Evolutionary conservation across 1,140 invertebrate species (phyloP).

Genomic region (Cydia splendana): DNA sequence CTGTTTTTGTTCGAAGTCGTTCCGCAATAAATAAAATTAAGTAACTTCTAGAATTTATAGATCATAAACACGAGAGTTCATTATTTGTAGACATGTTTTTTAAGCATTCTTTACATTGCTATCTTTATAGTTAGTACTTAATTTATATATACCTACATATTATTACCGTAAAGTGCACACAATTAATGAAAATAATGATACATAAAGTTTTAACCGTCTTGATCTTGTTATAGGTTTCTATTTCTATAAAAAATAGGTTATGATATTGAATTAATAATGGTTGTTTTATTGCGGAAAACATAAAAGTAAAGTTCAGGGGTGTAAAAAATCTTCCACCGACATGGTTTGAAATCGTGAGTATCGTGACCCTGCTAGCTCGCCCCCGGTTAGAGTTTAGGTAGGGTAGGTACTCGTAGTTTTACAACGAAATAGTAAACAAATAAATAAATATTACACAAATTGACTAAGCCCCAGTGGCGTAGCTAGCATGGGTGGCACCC

Average conservation of each 20-base stretch:
- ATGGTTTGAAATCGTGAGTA: background rate
- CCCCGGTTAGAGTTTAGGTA: background rate
- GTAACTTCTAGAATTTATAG: background rate
- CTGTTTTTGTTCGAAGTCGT: too few relatives aligned
- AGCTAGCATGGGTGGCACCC: too few relatives aligned
- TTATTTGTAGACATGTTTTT: background rate
- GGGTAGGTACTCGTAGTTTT: background rate
- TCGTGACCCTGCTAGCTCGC: too few relatives aligned
- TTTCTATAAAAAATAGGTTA: background rate
- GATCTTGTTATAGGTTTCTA: background rate
- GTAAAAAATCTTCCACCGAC: background rate
- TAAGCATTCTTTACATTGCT: background rate
- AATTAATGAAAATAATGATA: background rate
- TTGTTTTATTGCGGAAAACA: background rate
- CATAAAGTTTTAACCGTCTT: background rate
- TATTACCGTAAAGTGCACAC: background rate
- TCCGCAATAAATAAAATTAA: background rate
- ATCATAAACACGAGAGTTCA: background rate
- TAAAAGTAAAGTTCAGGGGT: background rate
- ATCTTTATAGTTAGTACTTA: background rate
- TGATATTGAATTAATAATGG: background rate
- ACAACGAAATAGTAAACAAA: too few relatives aligned
- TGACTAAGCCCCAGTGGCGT: too few relatives aligned
- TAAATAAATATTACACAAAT: too few relatives aligned
- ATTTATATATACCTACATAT: too few relatives aligned